Conservation (phyloP, 2,888 invertebrate species). For the Petrophora chlorosata region DNA sequence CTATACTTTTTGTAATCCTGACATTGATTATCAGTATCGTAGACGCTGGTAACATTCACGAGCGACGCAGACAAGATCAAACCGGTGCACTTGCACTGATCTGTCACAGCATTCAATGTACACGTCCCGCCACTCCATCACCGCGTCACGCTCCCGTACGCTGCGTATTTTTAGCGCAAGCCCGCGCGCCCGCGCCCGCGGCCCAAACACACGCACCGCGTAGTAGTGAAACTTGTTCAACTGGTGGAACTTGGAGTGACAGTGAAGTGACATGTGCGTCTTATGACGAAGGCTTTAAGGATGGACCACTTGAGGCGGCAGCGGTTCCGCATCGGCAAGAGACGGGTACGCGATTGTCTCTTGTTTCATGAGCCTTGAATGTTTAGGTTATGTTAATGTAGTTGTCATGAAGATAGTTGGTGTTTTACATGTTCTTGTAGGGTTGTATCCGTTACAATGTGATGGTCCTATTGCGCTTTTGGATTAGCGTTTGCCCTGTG, state of each 20-base stretch:
- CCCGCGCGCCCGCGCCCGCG: slow-evolving; percentile 55
- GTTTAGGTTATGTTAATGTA: slow-evolving; percentile 48
- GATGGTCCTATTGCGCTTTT: too few species aligned
- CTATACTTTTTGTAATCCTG: too few species aligned
- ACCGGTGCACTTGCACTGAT: slow-evolving; percentile 17
- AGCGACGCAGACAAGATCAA: slow-evolving; percentile 5
- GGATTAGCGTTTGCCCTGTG: too few species aligned
- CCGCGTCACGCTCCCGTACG: slow-evolving; percentile 40
- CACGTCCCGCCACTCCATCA: slow-evolving; percentile 23
- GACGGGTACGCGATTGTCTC: slow-evolving; percentile 49
- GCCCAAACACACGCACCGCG: slow-evolving; percentile 27
- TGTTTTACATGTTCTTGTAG: background rate
- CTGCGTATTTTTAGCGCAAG: slow-evolving; percentile 73
- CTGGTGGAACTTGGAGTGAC: slow-evolving; percentile 38
- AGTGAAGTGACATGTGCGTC: slow-evolving; percentile 58
- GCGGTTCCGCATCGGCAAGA: slow-evolving; percentile 58
- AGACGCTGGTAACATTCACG: too few species aligned
- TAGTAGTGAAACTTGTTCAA: slow-evolving; percentile 2
- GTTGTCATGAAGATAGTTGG: background rate
- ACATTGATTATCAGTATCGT: too few species aligned
- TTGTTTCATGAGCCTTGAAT: slow-evolving; percentile 4
- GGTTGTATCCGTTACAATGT: too few species aligned
- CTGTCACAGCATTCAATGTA: slow-evolving; percentile 36
- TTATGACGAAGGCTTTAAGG: slow-evolving; percentile 73
- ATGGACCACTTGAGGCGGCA: slow-evolving; percentile 74